Base-by-base conservation (phyloP, 2,888 invertebrate species). In the Sinohyriopsis cumingii region DNA sequence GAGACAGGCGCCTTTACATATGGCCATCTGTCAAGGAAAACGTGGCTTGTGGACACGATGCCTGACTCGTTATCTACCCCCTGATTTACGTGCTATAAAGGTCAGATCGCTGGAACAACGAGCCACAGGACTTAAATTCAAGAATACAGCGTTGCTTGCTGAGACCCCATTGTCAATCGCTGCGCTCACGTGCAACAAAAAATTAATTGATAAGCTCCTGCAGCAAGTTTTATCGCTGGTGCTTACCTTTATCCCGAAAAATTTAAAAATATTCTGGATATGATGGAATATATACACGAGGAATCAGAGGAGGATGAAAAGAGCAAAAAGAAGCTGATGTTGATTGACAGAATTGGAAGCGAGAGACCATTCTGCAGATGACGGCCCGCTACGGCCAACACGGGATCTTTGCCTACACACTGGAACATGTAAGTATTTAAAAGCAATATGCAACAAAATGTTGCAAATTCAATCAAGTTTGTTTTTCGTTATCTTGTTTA, bases 61-160 rank as follows among this genome's bases (percentile, higher is more conserved):
- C 56, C 79, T 22, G 22, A 25, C 12, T 56, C 54, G 15, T 15
- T 72, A n/a, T 60, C 64, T 6, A 59, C 64, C 15, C n/a, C 60
- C 69, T 15, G 63, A 72, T 1, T 65, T 65, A 19, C 72, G 71
- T 55, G 20, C 68, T 12, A 73, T 67, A 65, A 75, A 70, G 63
- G n/a, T 45, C 7, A 55, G 59, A 19, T 45, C 77, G n/a, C 63
- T 81, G 24, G 71, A 73, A 33, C 62, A 68, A 55, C 68, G 54
- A 15, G 79, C 80, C 12, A 69, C 66, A 20, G 75, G 79, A 24
- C 28, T n/a, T 4, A 71, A 75, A 45, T 78, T 79, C 63, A 62
- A 67, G 5, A 82, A 79, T 53, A 79, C 82, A 1, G 81, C 76
- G 7, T 77, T 82, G 81, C 77, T 82, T 77, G 81, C 76, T n/a